Conservation (phyloP, 2,113 vertebrate genomes). For the Cricetomys ansorgei region DNA sequence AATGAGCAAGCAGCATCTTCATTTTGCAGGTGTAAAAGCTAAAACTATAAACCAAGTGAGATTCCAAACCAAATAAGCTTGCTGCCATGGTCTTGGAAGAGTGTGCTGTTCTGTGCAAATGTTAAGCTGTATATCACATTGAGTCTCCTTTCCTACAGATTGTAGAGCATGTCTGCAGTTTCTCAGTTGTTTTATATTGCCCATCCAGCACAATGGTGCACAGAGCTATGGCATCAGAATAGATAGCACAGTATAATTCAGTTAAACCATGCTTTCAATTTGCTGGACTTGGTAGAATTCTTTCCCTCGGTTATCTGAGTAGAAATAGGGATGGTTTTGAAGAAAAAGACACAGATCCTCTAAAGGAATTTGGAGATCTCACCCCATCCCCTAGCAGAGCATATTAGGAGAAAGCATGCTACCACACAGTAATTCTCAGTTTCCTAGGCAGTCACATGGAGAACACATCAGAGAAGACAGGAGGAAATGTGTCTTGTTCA, state of each 20-base stretch:
- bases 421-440: neutral
- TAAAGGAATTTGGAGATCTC: neutral
- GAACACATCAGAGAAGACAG: neutral
- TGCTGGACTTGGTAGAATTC: neutral
- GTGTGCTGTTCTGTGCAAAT: neutral
- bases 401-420: neutral
- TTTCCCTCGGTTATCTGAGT: neutral
- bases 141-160: neutral
- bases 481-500: neutral
- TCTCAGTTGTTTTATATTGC: neutral
- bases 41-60: neutral
- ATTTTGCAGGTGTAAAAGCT: neutral
- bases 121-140: neutral
- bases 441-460: neutral
- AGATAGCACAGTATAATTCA: neutral
- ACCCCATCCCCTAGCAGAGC: neutral
- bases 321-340: neutral
- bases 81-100: neutral
- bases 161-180: neutral
- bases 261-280: neutral
- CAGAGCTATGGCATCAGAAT: neutral
- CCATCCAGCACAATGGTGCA: accelerated
- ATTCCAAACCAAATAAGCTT: neutral
- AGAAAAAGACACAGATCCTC: neutral
- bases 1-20: neutral